phyloP scores from a whole-genome alignment of 2,113 vertebrate species.

The Myotis brandtii region DNA sequence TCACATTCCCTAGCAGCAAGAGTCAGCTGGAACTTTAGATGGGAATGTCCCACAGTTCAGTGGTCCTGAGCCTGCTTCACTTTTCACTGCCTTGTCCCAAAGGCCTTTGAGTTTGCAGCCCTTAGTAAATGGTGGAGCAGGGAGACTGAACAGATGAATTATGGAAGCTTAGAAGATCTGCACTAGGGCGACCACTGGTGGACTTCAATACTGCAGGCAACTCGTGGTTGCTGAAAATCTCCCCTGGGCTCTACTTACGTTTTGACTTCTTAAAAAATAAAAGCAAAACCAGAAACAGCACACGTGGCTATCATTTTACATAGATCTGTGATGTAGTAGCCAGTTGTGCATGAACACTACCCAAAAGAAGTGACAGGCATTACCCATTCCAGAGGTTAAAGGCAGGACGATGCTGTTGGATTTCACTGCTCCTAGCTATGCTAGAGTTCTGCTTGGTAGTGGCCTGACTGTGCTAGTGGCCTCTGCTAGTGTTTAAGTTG shows the following conservation, averaged over 20 bases:
- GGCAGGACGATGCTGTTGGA: not conserved
- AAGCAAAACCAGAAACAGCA: not conserved
- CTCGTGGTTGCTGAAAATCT: not conserved
- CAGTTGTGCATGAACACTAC: not conserved
- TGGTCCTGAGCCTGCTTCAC: not conserved
- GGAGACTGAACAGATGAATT: not conserved
- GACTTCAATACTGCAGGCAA: too few species aligned
- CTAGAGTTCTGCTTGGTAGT: not conserved
- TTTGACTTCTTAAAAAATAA: constrained; percentile 20
- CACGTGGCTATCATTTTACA: not conserved
- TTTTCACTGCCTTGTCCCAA: not conserved
- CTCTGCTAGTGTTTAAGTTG: not conserved
- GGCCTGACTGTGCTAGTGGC: not conserved
- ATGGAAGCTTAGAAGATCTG: not conserved
- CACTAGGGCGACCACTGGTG: not conserved
- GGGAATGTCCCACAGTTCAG: not conserved
- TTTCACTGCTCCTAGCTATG: too few species aligned
- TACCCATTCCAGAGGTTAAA: not conserved
- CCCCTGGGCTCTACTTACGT: not conserved
- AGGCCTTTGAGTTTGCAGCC: not conserved
- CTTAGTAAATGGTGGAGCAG: not conserved
- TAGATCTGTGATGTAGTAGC: not conserved
- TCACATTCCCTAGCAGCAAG: not conserved
- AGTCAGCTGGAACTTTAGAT: not conserved
- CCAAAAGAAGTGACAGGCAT: not conserved